phyloP scores from a whole-genome alignment of 1,140 invertebrate species.

The Pararge aegeria region DNA sequence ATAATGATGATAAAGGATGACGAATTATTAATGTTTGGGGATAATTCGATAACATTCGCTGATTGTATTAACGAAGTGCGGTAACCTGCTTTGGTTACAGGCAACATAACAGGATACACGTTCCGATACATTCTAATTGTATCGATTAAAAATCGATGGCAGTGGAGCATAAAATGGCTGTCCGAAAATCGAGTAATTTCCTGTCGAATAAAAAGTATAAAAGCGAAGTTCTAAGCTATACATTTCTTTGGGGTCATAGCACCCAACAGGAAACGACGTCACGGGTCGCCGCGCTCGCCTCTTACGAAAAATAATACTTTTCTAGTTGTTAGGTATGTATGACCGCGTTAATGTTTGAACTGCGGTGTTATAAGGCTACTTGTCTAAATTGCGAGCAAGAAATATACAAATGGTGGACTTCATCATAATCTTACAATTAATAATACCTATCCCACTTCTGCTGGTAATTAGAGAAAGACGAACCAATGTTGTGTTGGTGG shows the following conservation, averaged over 20 bases:
- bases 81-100: slow-evolving; percentile 1
- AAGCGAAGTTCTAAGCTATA: slow-evolving; percentile 49
- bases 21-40: too few relatives aligned
- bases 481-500: too few relatives aligned
- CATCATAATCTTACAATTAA: too few relatives aligned
- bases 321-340: slow-evolving; percentile 4
- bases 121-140: slow-evolving; percentile 22
- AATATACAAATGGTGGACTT: background rate
- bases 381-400: background rate
- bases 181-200: slow-evolving; percentile 65
- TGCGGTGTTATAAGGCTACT: background rate
- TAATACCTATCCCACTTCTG: too few relatives aligned
- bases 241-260: slow-evolving; percentile 75
- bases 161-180: slow-evolving; percentile 56
- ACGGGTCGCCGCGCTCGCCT: slow-evolving; percentile 66
- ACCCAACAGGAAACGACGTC: slow-evolving; percentile 68
- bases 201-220: slow-evolving; percentile 63
- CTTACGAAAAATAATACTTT: slow-evolving; percentile 67
- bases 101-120: slow-evolving; percentile 26
- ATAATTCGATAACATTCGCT: background rate
- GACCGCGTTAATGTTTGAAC: background rate
- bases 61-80: background rate
- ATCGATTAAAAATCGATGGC: slow-evolving; percentile 31
- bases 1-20: too few relatives aligned
- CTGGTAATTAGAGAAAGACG: too few relatives aligned